Evolutionary conservation across 1,140 invertebrate genomes (phyloP).

Genomic region (Atta texana): DNA sequence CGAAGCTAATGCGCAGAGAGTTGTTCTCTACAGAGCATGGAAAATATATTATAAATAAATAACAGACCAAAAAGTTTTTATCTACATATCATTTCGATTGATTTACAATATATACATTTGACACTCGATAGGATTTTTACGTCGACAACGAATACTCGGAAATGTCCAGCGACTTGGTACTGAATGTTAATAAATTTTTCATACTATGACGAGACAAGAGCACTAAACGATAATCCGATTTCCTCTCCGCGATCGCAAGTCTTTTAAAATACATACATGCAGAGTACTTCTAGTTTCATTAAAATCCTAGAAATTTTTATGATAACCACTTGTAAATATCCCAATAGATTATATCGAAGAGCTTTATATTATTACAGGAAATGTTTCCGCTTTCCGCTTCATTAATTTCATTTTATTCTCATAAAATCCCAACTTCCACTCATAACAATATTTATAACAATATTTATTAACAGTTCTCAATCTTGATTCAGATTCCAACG

Average conservation of each 20-base stretch:
- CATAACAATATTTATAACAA: not conserved
- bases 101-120: not conserved
- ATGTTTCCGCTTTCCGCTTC: not conserved
- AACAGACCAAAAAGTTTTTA: not conserved
- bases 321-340: constrained; percentile 13
- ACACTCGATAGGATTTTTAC: constrained; percentile 1
- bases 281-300: not conserved
- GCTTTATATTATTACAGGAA: not conserved
- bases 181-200: constrained; percentile 47
- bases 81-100: not conserved
- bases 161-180: constrained; percentile 15
- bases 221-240: constrained; percentile 52
- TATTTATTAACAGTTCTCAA: not conserved
- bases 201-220: constrained; percentile 10
- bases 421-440: no score
- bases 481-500: no score
- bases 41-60: constrained; percentile 21
- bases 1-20: not conserved
- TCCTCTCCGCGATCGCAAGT: constrained; percentile 7
- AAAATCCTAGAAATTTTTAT: constrained; percentile 27
- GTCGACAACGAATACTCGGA: not conserved
- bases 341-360: not conserved
- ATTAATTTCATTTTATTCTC: not conserved
- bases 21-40: not conserved
- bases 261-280: constrained; percentile 44